These are phyloP conservation scores for Phrynosoma platyrhinos DNA, from an alignment of 2,113 vertebrate genomes.

Conservation along the genomic window DNA sequence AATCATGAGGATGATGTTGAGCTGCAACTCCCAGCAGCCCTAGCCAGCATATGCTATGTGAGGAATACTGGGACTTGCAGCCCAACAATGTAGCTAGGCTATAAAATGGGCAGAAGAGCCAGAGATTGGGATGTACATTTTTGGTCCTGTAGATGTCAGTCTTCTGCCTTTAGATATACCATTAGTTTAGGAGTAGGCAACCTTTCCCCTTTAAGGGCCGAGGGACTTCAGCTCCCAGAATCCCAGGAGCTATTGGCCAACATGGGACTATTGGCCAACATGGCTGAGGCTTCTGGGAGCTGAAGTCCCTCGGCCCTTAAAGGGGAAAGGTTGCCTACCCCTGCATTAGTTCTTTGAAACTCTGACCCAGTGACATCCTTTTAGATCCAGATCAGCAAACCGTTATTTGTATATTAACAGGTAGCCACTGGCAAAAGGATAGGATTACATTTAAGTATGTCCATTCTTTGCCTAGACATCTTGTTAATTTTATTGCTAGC, in stretches of 20 bases:
- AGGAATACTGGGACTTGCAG: too few species aligned
- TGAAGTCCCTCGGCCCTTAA: too few species aligned
- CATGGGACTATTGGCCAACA: too few species aligned
- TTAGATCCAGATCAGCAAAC: neutral
- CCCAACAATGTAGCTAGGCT: neutral
- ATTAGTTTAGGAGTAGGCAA: too few species aligned
- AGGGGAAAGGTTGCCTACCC: too few species aligned
- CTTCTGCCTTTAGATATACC: constrained; percentile 39
- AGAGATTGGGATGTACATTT: neutral
- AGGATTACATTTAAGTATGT: constrained; percentile 30
- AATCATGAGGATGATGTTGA: too few species aligned
- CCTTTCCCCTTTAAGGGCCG: too few species aligned
- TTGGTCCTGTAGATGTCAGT: constrained; percentile 77
- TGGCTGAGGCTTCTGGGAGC: too few species aligned
- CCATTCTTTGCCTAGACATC: constrained; percentile 12
- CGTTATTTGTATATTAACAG: constrained; percentile 4
- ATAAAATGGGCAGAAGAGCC: neutral
- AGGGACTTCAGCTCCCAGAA: too few species aligned
- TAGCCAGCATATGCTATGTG: too few species aligned
- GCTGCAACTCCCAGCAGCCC: too few species aligned
- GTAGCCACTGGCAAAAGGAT: constrained; percentile 31
- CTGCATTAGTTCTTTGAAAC: rapidly evolving
- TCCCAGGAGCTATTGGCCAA: too few species aligned
- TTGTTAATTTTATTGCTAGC: neutral
- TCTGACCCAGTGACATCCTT: neutral